phyloP scores from a whole-genome alignment of 2,113 vertebrate species.

The Echinops telfairi region DNA sequence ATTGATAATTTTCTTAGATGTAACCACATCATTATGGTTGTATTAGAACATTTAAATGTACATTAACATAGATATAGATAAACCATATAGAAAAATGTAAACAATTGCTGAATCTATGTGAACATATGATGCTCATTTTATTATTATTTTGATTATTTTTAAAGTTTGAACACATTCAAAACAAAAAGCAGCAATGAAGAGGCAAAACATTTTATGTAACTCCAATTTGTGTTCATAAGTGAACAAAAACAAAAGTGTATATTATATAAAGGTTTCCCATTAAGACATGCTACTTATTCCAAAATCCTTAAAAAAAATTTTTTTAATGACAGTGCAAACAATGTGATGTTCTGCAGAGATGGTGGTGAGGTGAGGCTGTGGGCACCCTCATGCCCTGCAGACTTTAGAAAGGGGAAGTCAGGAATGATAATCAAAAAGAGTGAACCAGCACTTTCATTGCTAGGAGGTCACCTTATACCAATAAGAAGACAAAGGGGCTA shows the following conservation, averaged over 20 bases:
- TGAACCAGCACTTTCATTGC: not conserved
- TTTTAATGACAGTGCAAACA: not conserved
- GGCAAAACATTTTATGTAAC: not conserved
- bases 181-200: too few species aligned
- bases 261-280: constrained; percentile 8
- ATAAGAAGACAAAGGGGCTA: not conserved
- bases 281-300: not conserved
- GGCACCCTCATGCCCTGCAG: not conserved
- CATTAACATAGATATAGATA: not conserved
- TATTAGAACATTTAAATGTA: too few species aligned
- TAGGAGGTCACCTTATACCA: not conserved
- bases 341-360: not conserved
- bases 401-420: not conserved
- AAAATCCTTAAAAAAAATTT: constrained; percentile 2
- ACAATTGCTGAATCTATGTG: not conserved
- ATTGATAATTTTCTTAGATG: too few species aligned
- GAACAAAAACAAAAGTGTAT: not conserved
- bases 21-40: too few species aligned
- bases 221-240: not conserved
- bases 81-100: not conserved
- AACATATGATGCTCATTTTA: not conserved
- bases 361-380: too few species aligned
- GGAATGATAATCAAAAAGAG: not conserved
- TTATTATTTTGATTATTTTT: not conserved
- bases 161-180: too few species aligned